Percentiles rank a stretch among this genome's conserved stretches.
Conservation (phyloP, 2,113 vertebrate genomes). For the Cyanistes caeruleus region DNA sequence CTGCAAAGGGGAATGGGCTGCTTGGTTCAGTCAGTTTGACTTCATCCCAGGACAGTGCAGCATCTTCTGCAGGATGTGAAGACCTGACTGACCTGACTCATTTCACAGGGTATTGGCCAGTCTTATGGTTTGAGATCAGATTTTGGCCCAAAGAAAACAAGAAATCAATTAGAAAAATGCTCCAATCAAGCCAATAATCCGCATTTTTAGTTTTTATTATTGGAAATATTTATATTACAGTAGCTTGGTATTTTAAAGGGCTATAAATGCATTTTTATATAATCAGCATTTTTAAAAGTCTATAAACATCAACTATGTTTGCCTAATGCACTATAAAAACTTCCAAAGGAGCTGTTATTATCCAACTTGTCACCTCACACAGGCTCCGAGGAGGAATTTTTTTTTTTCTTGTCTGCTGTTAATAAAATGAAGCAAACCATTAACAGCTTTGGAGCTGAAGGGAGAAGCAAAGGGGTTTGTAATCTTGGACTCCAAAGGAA, state of each 20-base stretch:
- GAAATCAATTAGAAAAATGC: not conserved
- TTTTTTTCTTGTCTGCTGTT: constrained; percentile 47
- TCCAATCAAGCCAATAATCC: constrained; percentile 25
- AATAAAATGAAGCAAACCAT: constrained; percentile 69
- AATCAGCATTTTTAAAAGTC: constrained; percentile 58
- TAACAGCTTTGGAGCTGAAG: constrained; percentile 47
- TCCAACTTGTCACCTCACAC: constrained; percentile 67
- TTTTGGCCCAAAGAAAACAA: not conserved
- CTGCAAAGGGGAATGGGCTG: not conserved
- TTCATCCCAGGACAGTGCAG: not conserved
- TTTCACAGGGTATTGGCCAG: not conserved
- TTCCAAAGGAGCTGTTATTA: constrained; percentile 68
- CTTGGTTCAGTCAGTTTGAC: not conserved
- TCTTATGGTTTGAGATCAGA: not conserved
- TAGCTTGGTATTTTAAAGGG: constrained; percentile 44
- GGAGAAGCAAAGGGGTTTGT: constrained; percentile 27
- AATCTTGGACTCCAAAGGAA: constrained; percentile 25
- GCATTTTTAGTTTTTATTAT: constrained; percentile 35
- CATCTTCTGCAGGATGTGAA: not conserved
- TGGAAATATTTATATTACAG: constrained; percentile 60
- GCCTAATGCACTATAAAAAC: constrained; percentile 51
- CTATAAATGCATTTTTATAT: constrained; percentile 49
- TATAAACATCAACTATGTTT: constrained; percentile 59
- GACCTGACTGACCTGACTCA: not conserved
- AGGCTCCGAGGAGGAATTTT: constrained; percentile 42